Conservation (phyloP, 2,797 vertebrate species). For the Phaenicophaeus curvirostris region DNA sequence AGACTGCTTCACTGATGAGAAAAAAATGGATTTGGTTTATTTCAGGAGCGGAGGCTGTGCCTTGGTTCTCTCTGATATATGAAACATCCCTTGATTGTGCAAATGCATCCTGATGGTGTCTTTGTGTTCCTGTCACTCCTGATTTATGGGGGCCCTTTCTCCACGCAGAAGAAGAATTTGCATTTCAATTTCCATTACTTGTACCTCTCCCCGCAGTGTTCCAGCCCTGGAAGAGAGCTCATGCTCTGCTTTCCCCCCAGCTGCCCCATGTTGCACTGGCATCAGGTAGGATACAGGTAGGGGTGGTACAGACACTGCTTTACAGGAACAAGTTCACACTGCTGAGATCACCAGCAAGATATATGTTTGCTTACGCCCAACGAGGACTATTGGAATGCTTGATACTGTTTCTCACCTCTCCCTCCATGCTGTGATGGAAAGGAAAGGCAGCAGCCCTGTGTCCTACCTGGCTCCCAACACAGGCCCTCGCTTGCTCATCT, state of each 20-base stretch:
- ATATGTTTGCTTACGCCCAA: not conserved
- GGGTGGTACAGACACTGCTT: not conserved
- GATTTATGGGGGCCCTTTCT: constrained; percentile 75
- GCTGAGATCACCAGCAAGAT: not conserved
- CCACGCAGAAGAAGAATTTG: constrained; percentile 67
- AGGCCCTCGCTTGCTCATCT: not conserved
- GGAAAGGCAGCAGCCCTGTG: not conserved
- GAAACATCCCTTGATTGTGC: constrained; percentile 71
- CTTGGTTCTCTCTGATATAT: constrained; percentile 59
- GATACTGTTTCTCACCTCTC: not conserved
- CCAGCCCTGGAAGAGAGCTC: not conserved
- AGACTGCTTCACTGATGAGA: constrained; percentile 26
- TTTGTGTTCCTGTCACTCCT: constrained; percentile 77
- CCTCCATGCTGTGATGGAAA: not conserved
- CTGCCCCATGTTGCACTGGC: not conserved
- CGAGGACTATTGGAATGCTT: not conserved
- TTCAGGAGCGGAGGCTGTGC: constrained; percentile 59
- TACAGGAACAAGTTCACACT: not conserved
- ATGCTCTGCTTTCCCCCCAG: not conserved
- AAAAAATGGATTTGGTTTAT: constrained; percentile 64
- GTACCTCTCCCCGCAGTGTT: not conserved
- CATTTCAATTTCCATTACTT: constrained; percentile 74
- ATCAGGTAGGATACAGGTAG: rapidly evolving
- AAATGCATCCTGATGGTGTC: constrained; percentile 75
- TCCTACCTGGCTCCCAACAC: not conserved